Base-by-base conservation (phyloP, 2,113 vertebrate species). In the Cheirogaleus medius region DNA sequence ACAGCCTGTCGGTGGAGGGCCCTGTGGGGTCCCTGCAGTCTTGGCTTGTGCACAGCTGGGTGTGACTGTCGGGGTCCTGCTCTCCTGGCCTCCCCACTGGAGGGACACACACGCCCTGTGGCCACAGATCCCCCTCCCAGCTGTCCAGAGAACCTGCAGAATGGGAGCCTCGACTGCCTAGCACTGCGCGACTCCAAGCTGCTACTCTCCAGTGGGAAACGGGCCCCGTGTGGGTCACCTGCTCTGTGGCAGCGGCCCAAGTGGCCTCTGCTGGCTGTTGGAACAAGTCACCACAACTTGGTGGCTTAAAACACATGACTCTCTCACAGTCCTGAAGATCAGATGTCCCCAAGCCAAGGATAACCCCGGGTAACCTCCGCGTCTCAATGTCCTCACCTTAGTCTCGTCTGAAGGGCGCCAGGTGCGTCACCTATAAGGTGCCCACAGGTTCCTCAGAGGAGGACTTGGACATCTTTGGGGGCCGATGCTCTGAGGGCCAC, bases 281-380 rank as follows among this genome's bases (percentile, higher is more conserved):
- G 20, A 34, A 12, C 5, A 11, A 25, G 39, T 39, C 8, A 1
- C 73, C 32, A 3, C 42, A 76, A 76, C 73, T 29, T 1, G 7
- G 73, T 34, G 8, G 27, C 73, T 44, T 18, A 18, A 32, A 47
- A 47, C 73, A 47, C 73, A 17, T 5, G 9, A 27, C 32, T 76
- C 27, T 47, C 73, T 76, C 15, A 66, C 63, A 47, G 73, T 47
- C 27, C 27, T 66, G 1, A 14, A 32, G 42, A 12, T 32, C 37
- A 6, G 37, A 71, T 39, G 37, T 25, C 68, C 68, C 18, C 5
- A 71, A 39, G 21, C 9, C 73, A 76, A 32, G 73, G 73, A 76
- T 8, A 1, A 47, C 32, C 14, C 44, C 9, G 1, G 39, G 8
- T 18, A 17, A 47, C 15, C 42, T 74, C 71, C 42, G 0, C 0